A percentile compares a stretch with the other conserved stretches of the same genome.
Conservation (phyloP, 2,113 vertebrate genomes). For the Dascyllus trimaculatus region DNA sequence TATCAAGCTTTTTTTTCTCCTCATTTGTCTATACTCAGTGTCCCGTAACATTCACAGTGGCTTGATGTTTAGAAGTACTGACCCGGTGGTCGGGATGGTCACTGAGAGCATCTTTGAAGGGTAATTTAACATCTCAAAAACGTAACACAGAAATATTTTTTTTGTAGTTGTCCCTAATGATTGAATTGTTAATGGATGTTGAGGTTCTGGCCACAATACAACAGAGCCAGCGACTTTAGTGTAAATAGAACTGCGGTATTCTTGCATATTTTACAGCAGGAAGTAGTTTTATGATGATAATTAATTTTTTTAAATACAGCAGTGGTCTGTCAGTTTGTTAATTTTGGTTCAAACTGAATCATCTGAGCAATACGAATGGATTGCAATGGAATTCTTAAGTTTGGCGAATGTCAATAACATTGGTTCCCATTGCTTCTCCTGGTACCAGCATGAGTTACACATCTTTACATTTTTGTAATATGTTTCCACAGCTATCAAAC, state of each 20-base stretch:
- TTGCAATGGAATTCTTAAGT: too few species aligned
- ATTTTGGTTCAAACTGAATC: too few species aligned
- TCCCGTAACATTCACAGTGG: conserved; percentile 27
- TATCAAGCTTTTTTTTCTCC: not conserved
- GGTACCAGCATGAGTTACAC: too few species aligned
- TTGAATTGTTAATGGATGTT: not conserved
- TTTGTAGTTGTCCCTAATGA: not conserved
- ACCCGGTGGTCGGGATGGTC: conserved; percentile 5
- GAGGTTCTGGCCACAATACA: not conserved
- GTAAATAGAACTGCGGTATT: not conserved
- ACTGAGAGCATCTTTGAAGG: not conserved
- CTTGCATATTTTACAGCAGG: not conserved
- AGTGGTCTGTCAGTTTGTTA: too few species aligned
- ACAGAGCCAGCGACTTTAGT: not conserved
- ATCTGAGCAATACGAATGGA: too few species aligned
- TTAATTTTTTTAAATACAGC: not conserved
- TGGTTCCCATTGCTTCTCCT: too few species aligned
- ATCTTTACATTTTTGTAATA: too few species aligned
- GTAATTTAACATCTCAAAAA: conserved; percentile 13
- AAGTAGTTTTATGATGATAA: too few species aligned
- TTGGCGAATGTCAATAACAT: too few species aligned
- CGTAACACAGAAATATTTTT: not conserved
- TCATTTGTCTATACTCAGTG: conserved; percentile 12
- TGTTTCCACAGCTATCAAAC: too few species aligned
- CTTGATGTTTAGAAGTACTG: conserved; percentile 23